Evolutionary conservation across 2,113 vertebrate species (phyloP), one percentile per base, ranked within the genome.

Genomic region (Engystomops pustulosus): DNA sequence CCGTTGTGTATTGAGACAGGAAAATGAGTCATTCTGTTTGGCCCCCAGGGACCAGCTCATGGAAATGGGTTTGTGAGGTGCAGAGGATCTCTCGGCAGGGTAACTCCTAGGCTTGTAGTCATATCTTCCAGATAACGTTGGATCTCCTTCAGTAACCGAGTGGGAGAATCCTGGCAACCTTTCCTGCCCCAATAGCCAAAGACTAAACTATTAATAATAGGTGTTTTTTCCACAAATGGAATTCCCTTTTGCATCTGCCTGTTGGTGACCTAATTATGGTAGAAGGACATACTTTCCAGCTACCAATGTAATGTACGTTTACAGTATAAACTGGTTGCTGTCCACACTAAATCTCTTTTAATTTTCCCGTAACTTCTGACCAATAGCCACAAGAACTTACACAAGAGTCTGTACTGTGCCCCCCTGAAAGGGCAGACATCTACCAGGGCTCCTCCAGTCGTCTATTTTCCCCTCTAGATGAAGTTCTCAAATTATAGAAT

Each of bases 61-160:
- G 36, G 58, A 65, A 62, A 80, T 65, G 23, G 68, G 49, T 58
- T 45, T 58, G 68, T 11, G 68, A 51, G 80, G 47, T 58, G 34
- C 65, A 9, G 67, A 32, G 68, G 45, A 69, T 70, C 49, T 71
- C 47, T 30, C 32, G 3, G 11, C 51, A 17, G 45, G 65, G 79
- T 36, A 62, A 70, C 44, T 80, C 60, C 60, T 68, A 70, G 79
- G 14, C 27, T 69, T 49, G 23, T 34, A 81, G 45, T 81, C 80
- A 81, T 72, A 58, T 51, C 68, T 70, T 81, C 80, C 80, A 67
- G 45, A 81, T 70, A 81, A 81, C 27, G 23, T 41, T 81, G 80
- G 68, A 36, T 32, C 45, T 81, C 49, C 65, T 70, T 81, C 79
- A 81, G 49, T 55, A 71, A 81, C 12, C 25, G 34, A 71, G 68